Conservation (phyloP, 2,888 invertebrate genomes). For the Limnephilus rhombicus region DNA sequence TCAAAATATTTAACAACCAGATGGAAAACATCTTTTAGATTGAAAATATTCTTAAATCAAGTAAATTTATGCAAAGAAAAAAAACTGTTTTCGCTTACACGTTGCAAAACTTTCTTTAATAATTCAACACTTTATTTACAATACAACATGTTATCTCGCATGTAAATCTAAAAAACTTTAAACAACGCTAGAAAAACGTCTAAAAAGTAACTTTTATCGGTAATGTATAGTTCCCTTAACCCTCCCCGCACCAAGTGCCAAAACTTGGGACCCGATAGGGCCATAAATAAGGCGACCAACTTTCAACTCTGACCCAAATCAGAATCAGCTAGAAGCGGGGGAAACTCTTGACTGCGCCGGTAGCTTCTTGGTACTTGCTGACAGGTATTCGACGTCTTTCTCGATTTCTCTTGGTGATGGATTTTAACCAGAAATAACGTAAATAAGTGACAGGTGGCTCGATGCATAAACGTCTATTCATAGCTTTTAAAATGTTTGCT, state of each 20-base stretch:
- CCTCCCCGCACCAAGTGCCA: not conserved
- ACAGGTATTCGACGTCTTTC: not conserved
- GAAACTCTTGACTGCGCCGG: not conserved
- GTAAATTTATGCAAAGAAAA: not conserved
- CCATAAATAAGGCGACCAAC: not conserved
- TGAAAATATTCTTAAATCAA: not conserved
- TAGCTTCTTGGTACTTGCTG: not conserved
- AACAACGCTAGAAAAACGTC: not conserved
- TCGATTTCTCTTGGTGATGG: not conserved
- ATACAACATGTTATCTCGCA: not conserved
- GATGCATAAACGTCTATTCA: not conserved
- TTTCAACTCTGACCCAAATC: not conserved
- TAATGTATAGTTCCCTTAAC: not conserved
- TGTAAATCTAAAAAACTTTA: not conserved
- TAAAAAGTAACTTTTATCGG: not conserved
- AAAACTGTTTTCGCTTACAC: not conserved
- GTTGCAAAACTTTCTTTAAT: not conserved
- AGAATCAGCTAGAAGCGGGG: not conserved
- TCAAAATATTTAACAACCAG: too few species aligned
- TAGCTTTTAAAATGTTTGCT: not conserved
- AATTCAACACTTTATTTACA: not conserved
- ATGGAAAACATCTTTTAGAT: too few species aligned
- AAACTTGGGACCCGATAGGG: not conserved
- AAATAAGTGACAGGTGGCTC: not conserved
- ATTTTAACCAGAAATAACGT: not conserved